phyloP scores from a whole-genome alignment of 2,113 vertebrate species.

The Riparia riparia region DNA sequence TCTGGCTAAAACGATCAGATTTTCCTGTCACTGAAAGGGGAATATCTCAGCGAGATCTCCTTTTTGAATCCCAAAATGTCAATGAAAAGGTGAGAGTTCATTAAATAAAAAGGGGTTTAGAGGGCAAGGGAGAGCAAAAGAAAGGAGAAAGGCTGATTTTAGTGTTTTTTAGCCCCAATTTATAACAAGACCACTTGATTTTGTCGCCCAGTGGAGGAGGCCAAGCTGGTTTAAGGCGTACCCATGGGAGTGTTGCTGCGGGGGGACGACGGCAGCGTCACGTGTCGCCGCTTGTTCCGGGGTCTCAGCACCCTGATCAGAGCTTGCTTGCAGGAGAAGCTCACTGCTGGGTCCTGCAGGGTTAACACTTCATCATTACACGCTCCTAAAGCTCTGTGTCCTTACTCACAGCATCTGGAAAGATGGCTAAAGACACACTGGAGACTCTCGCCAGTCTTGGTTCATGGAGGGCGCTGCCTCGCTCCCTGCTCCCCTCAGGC shows the following conservation, averaged over 20 bases:
- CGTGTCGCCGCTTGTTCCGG: slow-evolving; percentile 93
- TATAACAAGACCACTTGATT: not conserved
- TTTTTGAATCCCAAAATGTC: not conserved
- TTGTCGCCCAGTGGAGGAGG: not conserved
- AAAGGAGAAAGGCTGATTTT: not conserved
- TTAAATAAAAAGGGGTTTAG: not conserved
- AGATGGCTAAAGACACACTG: not conserved
- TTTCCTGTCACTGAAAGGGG: not conserved
- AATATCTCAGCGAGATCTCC: not conserved
- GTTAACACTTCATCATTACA: not conserved
- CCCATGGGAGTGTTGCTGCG: slow-evolving; percentile 98
- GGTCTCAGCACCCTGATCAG: slow-evolving; percentile 95
- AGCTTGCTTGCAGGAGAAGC: slow-evolving; percentile 98
- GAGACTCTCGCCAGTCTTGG: not conserved
- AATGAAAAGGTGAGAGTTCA: not conserved
- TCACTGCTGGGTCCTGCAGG: slow-evolving; percentile 92
- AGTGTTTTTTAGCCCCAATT: not conserved
- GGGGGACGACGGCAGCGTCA: slow-evolving; percentile 95
- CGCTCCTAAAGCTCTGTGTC: not conserved
- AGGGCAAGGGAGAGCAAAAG: not conserved
- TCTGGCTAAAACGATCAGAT: not conserved
- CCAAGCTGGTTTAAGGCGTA: slow-evolving; percentile 49
- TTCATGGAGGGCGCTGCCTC: not conserved
- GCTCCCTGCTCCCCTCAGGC: not conserved
- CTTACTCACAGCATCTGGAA: not conserved